Evolutionary conservation across 2,113 vertebrate species (phyloP).

Genomic region (Neolamprologus variostigma): DNA sequence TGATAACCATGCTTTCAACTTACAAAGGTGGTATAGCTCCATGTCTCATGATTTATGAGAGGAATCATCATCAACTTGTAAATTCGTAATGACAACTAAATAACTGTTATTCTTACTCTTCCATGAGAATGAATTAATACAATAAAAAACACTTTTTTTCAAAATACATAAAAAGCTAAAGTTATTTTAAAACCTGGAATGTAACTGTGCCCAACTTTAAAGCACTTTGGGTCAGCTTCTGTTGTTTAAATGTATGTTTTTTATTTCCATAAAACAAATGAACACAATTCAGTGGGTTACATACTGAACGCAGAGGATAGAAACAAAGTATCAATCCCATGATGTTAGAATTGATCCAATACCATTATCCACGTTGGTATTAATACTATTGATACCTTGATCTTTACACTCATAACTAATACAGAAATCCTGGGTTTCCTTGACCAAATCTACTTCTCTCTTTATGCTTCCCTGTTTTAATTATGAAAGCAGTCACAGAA

Average conservation of each 20-base stretch:
- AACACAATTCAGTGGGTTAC: not conserved
- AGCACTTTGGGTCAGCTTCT: not conserved
- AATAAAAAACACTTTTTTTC: accelerated
- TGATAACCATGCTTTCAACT: not conserved
- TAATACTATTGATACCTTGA: not conserved
- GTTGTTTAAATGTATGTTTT: not conserved
- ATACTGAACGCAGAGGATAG: not conserved
- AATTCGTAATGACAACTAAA: not conserved
- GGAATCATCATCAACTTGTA: not conserved
- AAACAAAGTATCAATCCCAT: not conserved
- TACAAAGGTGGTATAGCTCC: not conserved
- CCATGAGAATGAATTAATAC: not conserved
- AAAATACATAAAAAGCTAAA: not conserved
- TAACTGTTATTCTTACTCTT: not conserved
- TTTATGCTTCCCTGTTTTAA: not conserved
- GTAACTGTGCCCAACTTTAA: not conserved
- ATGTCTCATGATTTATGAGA: not conserved
- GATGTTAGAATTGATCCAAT: not conserved
- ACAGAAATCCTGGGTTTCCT: not conserved
- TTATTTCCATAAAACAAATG: not conserved
- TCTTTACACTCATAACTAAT: accelerated
- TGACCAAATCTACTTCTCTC: not conserved
- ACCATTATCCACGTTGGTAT: accelerated
- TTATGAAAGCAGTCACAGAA: not conserved
- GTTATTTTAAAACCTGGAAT: not conserved